phyloP scores from a whole-genome alignment of 2,113 vertebrate genomes.

The Xiphias gladius region DNA sequence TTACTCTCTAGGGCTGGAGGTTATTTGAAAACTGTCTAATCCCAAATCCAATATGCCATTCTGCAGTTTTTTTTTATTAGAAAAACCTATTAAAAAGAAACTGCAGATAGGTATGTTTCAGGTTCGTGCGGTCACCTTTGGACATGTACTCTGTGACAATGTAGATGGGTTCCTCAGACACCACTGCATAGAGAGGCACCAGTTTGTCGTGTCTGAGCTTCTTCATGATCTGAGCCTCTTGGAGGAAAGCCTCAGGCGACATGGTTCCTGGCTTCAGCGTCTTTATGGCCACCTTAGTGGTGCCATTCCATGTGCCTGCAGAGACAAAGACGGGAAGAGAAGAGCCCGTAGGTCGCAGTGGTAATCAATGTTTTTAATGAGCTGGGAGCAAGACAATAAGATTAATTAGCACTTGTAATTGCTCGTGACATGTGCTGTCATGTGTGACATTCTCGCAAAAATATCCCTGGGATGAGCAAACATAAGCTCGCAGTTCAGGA shows the following conservation, averaged over 20 bases:
- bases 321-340: slow-evolving; percentile 29
- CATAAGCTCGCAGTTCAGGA: not conserved
- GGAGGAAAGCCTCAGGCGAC: slow-evolving; percentile 97
- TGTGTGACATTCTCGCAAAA: slow-evolving; percentile 34
- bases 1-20: slow-evolving; percentile 27
- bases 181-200: slow-evolving; percentile 94
- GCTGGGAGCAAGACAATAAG: slow-evolving; percentile 51
- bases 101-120: not conserved
- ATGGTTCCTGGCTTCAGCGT: slow-evolving; percentile 96
- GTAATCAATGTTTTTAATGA: slow-evolving; percentile 69
- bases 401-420: slow-evolving; percentile 73
- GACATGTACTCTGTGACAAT: slow-evolving; percentile 98
- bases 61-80: not conserved
- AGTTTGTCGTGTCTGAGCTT: slow-evolving; percentile 95
- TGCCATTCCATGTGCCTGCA: slow-evolving; percentile 96
- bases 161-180: slow-evolving; percentile 96
- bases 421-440: slow-evolving; percentile 66
- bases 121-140: slow-evolving; percentile 85
- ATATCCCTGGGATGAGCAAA: slow-evolving; percentile 45
- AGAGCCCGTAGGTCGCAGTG: slow-evolving; percentile 32
- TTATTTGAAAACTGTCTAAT: slow-evolving; percentile 4
- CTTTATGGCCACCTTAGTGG: slow-evolving; percentile 97
- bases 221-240: slow-evolving; percentile 98
- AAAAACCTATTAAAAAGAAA: too few relatives aligned
- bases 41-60: not conserved